Evolutionary conservation across 2,113 vertebrate species (phyloP).

Genomic region (Hylia prasina): DNA sequence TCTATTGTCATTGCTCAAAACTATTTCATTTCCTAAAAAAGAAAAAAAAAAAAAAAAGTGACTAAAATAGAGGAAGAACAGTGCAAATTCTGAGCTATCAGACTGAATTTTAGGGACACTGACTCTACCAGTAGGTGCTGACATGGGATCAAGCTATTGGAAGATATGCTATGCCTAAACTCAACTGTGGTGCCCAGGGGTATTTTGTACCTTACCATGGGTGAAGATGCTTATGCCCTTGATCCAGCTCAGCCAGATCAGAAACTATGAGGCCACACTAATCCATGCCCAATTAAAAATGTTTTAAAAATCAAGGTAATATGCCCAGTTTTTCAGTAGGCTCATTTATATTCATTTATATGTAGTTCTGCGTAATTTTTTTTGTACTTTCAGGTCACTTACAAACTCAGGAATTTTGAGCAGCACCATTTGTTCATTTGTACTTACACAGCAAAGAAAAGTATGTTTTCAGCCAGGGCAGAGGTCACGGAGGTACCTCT

Average conservation of each 20-base stretch:
- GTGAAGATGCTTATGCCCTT: background rate
- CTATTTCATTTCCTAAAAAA: background rate
- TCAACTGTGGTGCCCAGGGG: rapidly evolving
- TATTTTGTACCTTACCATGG: background rate
- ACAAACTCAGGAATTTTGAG: background rate
- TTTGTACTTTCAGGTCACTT: background rate
- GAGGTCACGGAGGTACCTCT: background rate
- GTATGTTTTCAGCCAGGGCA: background rate
- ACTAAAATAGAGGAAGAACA: background rate
- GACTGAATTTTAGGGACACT: background rate
- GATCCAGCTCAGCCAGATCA: background rate
- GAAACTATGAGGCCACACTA: background rate
- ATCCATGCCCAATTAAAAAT: background rate
- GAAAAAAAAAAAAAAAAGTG: rapidly evolving
- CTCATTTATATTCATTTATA: background rate
- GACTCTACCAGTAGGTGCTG: background rate
- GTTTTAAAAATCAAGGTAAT: background rate
- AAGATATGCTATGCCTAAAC: background rate
- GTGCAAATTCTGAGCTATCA: background rate
- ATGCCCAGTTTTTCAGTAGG: background rate
- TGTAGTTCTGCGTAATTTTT: background rate
- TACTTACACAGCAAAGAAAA: background rate
- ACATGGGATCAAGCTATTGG: background rate
- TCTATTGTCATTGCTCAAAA: background rate
- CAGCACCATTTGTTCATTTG: background rate